Evolutionary conservation across 2,113 vertebrate species (phyloP), one percentile per base, ranked within the genome.

Genomic region (Hylia prasina): DNA sequence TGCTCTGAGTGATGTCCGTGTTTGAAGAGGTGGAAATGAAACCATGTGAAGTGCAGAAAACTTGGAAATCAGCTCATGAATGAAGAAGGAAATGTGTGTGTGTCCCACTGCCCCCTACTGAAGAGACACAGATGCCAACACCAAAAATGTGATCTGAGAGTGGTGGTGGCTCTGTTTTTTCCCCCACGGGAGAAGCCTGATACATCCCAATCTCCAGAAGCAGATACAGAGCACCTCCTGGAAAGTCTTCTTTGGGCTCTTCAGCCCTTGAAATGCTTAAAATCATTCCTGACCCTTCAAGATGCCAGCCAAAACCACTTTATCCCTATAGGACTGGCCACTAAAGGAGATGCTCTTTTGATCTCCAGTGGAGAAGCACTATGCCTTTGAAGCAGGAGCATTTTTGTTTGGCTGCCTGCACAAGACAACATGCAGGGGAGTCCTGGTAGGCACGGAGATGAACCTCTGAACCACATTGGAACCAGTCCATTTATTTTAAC

Each of bases 401-500:
- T 33, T 47, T 81, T 92, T 71, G 16, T 63, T 81, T 50, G 1
- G 0, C 68, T 15, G 28, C 27, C 70, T 93, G 48, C 42, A 56
- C 25, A 58, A 90, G 71, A 65, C 51, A 89, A 54, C n/a, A 22
- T 9, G 39, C 16, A 64, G 28, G 11, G 27, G 6, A 77, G 37
- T 22, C 18, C 39, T 80, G n/a, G 69, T 93, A 77, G 87, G 85
- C 47, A 75, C 7, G 0, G 44, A 73, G 63, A 48, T 64, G 65
- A 58, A 85, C 77, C 60, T 91, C 69, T 91, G 91, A 94, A 83
- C 81, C 0, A 1, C 61, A 15, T 15, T 90, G 90, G 73, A 95
- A 83, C 31, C 45, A 79, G 56, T 61, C 82, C 85, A 91, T 72
- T 82, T 82, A 45, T 70, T 96, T 94, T 86, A 77, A 87, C 33